Base-by-base conservation (phyloP, 2,113 vertebrate genomes). In the Motacilla alba region DNA sequence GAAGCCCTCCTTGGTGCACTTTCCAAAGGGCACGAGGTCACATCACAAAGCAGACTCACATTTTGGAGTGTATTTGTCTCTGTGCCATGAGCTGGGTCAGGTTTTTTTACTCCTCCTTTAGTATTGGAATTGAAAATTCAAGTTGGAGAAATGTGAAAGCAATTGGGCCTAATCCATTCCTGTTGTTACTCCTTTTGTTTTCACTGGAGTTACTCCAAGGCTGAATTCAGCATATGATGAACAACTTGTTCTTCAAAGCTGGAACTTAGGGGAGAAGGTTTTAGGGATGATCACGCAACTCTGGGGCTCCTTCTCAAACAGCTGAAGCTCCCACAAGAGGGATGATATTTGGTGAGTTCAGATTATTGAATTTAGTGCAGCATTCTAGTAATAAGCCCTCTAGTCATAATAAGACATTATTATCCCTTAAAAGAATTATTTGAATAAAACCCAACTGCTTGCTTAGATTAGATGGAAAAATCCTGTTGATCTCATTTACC, bases 111-210 rank as follows among this genome's bases (percentile, higher is more conserved):
- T 69, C 20, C 67, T 94, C 47, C 86, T 93, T 82, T 66, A 73
- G 33, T 56, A 84, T 23, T 89, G 82, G 77, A 90, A 68, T 84
- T 95, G 73, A 91, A 94, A 96, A 85, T 83, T 85, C 69, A 93
- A 95, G 62, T 18, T 95, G 91, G 59, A 89, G 81, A 93, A 97
- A 95, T 63, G 79, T 95, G 94, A 97, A 96, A 95, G 87, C 90
- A 96, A 83, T 95, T 87, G 95, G 94, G 93, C 67, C 94, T 88
- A 97, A 96, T 94, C 94, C 93, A 86, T 94, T 94, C 91, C 84
- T 95, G 84, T 95, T 93, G 81, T 91, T 95, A 91, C 66, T 90
- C 81, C 91, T 93, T 95, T 95, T 96, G 95, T 96, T 95, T 96
- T 93, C 78, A 73, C 91, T 96, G 95, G 95, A 95, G 87, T 60